phyloP scores from a whole-genome alignment of 2,888 invertebrate genomes.

The Biston betularia region DNA sequence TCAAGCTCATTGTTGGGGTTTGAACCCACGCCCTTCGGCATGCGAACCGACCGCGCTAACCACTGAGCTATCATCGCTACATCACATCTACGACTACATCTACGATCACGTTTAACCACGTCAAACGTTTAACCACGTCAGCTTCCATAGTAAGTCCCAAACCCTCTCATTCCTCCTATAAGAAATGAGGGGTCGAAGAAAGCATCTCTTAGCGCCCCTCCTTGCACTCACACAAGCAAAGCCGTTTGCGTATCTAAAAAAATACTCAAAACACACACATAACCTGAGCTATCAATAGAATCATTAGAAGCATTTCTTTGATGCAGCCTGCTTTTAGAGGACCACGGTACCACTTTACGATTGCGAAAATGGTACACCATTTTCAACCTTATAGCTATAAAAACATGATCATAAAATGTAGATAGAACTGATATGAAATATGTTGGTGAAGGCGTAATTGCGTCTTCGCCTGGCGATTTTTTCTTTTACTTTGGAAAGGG shows the following conservation, averaged over 20 bases:
- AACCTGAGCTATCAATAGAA: constrained; percentile 80
- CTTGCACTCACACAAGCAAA: constrained; percentile 69
- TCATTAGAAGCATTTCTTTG: constrained; percentile 86
- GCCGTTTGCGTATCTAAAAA: constrained; percentile 72
- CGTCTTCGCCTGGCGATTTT: constrained; percentile 74
- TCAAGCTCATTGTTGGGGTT: no score
- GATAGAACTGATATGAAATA: constrained; percentile 41
- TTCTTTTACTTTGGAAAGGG: constrained; percentile 63
- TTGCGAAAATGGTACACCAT: constrained; percentile 42
- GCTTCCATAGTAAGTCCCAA: constrained; percentile 57
- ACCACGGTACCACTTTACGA: constrained; percentile 55
- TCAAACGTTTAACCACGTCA: neutral
- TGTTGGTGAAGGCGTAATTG: constrained; percentile 75
- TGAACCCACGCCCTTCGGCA: no score
- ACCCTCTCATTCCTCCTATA: constrained; percentile 58
- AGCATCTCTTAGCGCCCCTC: constrained; percentile 82
- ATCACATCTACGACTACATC: no score
- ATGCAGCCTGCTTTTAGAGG: constrained; percentile 80
- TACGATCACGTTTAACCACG: no score
- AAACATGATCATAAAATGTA: constrained; percentile 14
- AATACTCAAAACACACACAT: constrained; percentile 72
- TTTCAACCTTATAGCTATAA: constrained; percentile 52
- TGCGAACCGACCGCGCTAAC: no score
- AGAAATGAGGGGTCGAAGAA: constrained; percentile 83
- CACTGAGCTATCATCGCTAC: no score